Conservation (phyloP, 2,888 invertebrate genomes). For the Eustalomyia histrio region DNA sequence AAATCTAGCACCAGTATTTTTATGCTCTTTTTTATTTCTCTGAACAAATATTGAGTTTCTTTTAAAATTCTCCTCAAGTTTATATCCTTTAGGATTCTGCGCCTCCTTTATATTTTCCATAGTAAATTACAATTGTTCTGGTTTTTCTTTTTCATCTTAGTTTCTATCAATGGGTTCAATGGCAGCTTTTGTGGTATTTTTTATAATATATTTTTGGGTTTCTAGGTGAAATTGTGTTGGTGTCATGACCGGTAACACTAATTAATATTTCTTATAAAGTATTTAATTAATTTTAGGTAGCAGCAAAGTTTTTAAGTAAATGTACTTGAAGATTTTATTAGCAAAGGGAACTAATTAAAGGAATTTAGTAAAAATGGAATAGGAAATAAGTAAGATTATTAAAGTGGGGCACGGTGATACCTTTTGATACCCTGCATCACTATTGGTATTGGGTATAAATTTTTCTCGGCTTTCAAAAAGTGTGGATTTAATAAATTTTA, state of each 20-base stretch:
- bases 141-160: slow-evolving; percentile 16
- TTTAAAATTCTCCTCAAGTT: background rate
- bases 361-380: too few species aligned
- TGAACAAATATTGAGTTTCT: slow-evolving; percentile 20
- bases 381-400: too few species aligned
- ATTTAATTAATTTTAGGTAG: background rate
- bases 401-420: too few species aligned
- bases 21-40: background rate
- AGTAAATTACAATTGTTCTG: background rate
- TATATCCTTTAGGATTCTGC: slow-evolving; percentile 39
- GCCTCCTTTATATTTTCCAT: background rate
- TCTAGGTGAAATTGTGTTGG: slow-evolving; percentile 16
- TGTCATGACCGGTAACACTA: slow-evolving; percentile 42
- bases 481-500: too few species aligned
- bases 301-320: too few species aligned
- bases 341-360: too few species aligned
- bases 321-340: too few species aligned
- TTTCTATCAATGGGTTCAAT: slow-evolving; percentile 53
- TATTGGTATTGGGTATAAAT: too few species aligned
- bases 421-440: too few species aligned
- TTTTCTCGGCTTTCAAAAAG: too few species aligned
- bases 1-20: background rate
- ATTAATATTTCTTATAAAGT: slow-evolving; percentile 2
- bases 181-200: slow-evolving; percentile 27
- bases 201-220: background rate